phyloP scores from a whole-genome alignment of 2,797 vertebrate genomes.

The Lophura swinhoii region DNA sequence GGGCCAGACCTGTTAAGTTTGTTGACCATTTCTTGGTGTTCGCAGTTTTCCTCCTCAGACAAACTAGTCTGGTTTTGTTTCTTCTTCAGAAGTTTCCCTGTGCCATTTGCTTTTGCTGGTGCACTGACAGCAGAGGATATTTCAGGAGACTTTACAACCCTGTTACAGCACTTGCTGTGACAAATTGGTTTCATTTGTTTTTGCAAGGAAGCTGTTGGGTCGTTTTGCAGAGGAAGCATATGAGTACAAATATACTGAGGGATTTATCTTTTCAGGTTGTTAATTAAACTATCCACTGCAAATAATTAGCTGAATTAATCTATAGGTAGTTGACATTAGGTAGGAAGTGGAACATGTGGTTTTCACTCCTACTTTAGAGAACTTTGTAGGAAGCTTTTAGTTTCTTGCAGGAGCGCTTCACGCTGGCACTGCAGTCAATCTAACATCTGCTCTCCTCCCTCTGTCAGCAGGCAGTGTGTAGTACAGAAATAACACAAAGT shows the following conservation, averaged over 20 bases:
- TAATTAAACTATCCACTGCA: slow-evolving; percentile 18
- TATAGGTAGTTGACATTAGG: slow-evolving; percentile 2
- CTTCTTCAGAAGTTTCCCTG: neutral
- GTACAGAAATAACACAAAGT: slow-evolving; percentile 60
- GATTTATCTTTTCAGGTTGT: neutral
- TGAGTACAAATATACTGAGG: neutral
- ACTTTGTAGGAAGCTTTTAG: neutral
- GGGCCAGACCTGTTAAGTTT: neutral
- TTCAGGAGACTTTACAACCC: neutral
- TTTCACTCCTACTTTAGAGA: neutral
- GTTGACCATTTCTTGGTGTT: slow-evolving; percentile 14
- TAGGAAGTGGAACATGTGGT: slow-evolving; percentile 10
- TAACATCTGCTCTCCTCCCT: slow-evolving; percentile 67
- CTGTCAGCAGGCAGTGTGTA: slow-evolving; percentile 28
- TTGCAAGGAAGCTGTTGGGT: neutral
- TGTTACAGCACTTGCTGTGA: neutral
- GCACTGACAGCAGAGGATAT: neutral
- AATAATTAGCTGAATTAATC: slow-evolving; percentile 37
- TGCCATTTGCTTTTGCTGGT: neutral
- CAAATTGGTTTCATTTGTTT: neutral
- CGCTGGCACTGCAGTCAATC: neutral
- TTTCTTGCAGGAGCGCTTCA: slow-evolving; percentile 15
- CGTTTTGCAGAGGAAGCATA: neutral
- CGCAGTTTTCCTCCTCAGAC: neutral
- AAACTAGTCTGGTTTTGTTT: neutral